Percentiles rank a stretch among this genome's conserved stretches.
Conservation (phyloP, 2,888 invertebrate genomes). For the Chymomyza amoena region DNA sequence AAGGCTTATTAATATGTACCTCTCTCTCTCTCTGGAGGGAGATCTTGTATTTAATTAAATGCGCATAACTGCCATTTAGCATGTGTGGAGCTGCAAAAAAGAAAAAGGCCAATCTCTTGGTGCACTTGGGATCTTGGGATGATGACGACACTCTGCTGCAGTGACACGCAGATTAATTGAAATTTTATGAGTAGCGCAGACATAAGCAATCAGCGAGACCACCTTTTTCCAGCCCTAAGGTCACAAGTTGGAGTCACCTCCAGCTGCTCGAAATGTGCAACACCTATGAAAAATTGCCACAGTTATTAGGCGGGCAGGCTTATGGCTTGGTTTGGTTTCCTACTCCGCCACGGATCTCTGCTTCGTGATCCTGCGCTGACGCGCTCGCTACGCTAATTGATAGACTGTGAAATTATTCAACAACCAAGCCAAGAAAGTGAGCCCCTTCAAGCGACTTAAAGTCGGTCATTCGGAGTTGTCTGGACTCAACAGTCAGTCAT, state of each 20-base stretch:
- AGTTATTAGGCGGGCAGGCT: conserved; percentile 23
- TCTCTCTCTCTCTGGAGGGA: not conserved
- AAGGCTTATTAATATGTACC: conserved; percentile 56
- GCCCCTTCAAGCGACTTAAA: conserved; percentile 2
- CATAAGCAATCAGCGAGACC: conserved; percentile 75
- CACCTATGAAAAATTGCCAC: conserved; percentile 36
- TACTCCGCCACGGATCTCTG: not conserved
- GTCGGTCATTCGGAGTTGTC: not conserved
- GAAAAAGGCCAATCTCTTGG: not conserved
- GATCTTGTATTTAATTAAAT: conserved; percentile 59
- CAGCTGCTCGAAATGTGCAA: not conserved
- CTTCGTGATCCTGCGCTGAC: conserved; percentile 38
- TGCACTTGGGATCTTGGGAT: not conserved
- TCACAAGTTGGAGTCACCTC: conserved; percentile 38
- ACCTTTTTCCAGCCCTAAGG: conserved; percentile 72
- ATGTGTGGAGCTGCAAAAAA: not conserved
- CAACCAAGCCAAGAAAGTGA: conserved; percentile 50
- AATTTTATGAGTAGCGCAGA: conserved; percentile 74
- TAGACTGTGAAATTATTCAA: conserved; percentile 71
- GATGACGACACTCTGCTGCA: conserved; percentile 12
- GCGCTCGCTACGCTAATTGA: conserved; percentile 61
- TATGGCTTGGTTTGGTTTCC: not conserved
- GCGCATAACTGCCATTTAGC: conserved; percentile 35
- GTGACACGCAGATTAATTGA: conserved; percentile 71
- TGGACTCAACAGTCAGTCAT: conserved; percentile 10